A percentile compares a stretch with the other conserved stretches of the same genome.
Conservation (phyloP, 92 coral and sea anemone species). For the Anthopleura xanthogrammica region DNA sequence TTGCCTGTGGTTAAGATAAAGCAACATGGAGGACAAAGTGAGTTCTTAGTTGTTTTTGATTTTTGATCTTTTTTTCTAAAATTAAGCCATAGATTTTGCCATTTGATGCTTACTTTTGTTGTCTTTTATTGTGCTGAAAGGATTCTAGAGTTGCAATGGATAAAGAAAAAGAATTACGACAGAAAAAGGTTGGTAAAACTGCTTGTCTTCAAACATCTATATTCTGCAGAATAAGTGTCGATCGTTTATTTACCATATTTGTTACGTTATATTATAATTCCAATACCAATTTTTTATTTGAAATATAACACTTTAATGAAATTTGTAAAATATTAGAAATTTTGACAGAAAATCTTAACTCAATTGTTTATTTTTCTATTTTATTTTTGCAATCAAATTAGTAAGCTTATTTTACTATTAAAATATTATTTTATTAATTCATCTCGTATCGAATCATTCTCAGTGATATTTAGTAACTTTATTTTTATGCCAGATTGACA, state of each 20-base stretch:
- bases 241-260: neutral
- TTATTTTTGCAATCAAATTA: neutral
- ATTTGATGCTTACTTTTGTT: neutral
- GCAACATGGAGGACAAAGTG: neutral
- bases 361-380: neutral
- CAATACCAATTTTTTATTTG: too few relatives aligned
- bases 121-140: neutral
- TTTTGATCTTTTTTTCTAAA: neutral
- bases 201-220: neutral
- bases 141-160: conserved; percentile 39
- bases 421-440: too few relatives aligned
- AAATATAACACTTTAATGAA: too few relatives aligned
- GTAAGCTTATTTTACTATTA: too few relatives aligned
- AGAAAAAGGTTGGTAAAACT: conserved; percentile 46
- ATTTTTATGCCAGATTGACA: conserved; percentile 61
- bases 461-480: neutral
- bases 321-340: too few relatives aligned
- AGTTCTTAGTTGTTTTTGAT: neutral
- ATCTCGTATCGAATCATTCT: neutral
- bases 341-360: too few relatives aligned
- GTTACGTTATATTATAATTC: too few relatives aligned
- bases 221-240: neutral
- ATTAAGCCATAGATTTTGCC: neutral
- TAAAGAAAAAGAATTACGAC: conserved; percentile 56
- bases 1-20: neutral